Base-by-base conservation (phyloP, 2,797 vertebrate species). In the Catostomus latipinnis region DNA sequence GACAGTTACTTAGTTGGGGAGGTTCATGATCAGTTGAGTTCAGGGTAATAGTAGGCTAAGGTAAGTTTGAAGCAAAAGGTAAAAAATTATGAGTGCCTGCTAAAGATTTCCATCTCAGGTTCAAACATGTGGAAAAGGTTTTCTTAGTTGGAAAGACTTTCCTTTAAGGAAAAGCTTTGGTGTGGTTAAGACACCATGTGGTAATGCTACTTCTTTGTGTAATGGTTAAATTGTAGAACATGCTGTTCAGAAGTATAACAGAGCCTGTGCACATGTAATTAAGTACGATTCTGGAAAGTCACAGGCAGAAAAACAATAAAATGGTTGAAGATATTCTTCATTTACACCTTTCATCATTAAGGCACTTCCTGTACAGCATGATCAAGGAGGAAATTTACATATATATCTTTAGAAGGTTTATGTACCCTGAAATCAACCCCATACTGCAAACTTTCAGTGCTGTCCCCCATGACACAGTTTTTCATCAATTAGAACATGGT, bases 121-220 rank as follows among this genome's bases (percentile, higher is more conserved):
- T 69, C 52, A 73, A 75, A 83, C 84, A 83, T 87, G 74, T 85
- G 78, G 86, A 57, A 86, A 87, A 84, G 52, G 6, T 86, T 90
- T 81, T 67, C 72, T 54, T 79, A 76, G 60, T 8, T 45, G 61
- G 46, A 74, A 80, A 77, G 49, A 46, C 54, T 86, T 76, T 83
- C 34, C 43, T 65, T 43, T 6, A 18, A 43, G 34, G 43, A 14
- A 65, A 43, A 8, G 43, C 13, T 83, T 80, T 80, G 56, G 57
- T 74, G 81, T 73, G 68, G 67, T 83, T 72, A 46, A 12, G 58
- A 43, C 10, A 70, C 56, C 43, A 50, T 45, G 12, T 4, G 1
- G 68, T 79, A 54, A 48, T 53, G 73, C n/a, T 57, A 69, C 69
- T 62, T 82, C 61, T 67, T 57, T 75, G 13, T 80, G 70, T 60